These are phyloP conservation scores for Mechanitis messenoides DNA, from an alignment of 2,888 invertebrate species.

Conservation along the genomic window DNA sequence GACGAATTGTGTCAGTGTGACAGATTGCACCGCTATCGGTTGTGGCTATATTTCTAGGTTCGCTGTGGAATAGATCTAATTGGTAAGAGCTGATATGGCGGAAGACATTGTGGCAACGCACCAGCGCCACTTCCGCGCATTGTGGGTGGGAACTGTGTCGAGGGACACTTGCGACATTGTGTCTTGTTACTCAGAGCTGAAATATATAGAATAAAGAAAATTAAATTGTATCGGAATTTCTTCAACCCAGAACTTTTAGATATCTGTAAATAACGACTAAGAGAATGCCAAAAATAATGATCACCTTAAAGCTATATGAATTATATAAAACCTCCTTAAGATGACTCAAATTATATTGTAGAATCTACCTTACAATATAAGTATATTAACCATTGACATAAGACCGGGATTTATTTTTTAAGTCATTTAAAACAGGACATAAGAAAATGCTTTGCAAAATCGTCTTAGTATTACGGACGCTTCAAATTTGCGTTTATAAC, in stretches of 20 bases:
- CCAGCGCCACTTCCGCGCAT: slow-evolving; percentile 51
- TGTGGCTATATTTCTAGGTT: slow-evolving; percentile 7
- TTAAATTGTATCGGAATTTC: neutral
- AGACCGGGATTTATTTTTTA: neutral
- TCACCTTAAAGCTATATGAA: no score
- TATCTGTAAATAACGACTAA: neutral
- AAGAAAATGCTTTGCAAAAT: neutral
- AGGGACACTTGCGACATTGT: slow-evolving; percentile 42
- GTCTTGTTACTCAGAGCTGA: slow-evolving; percentile 23
- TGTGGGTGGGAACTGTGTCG: slow-evolving; percentile 51
- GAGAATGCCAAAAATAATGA: no score
- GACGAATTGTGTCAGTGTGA: slow-evolving; percentile 11
- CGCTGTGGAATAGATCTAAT: slow-evolving; percentile 31
- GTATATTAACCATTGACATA: neutral
- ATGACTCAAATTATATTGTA: no score
- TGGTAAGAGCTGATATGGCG: slow-evolving; percentile 42
- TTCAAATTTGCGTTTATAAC: slow-evolving; percentile 1
- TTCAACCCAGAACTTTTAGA: neutral
- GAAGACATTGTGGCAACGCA: slow-evolving; percentile 42
- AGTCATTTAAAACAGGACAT: neutral
- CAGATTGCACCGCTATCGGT: slow-evolving; percentile 8
- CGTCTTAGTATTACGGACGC: slow-evolving; percentile 4
- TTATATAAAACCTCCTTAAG: no score
- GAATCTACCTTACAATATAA: no score
- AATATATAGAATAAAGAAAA: neutral